Conservation (phyloP, 1,140 invertebrate species). For the Mizuhopecten yessoensis region DNA sequence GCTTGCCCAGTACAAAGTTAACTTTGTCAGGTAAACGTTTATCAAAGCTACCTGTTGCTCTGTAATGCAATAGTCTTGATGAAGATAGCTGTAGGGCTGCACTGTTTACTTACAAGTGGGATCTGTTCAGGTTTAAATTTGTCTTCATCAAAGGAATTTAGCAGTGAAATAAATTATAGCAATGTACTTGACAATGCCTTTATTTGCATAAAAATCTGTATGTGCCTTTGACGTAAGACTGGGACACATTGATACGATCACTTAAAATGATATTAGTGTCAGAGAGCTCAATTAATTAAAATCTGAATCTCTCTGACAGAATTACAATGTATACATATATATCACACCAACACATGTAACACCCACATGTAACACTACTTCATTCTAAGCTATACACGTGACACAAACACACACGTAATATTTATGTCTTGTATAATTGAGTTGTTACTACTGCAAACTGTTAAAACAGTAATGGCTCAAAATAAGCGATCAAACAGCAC, state of each 20-base stretch:
- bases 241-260: neutral
- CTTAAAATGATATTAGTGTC: neutral
- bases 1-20: neutral
- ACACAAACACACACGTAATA: no score
- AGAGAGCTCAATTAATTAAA: neutral
- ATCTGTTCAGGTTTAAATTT: neutral
- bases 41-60: neutral
- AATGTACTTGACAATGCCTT: neutral
- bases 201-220: neutral
- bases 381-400: no score
- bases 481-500: no score
- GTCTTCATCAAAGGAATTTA: slow-evolving; percentile 12
- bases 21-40: neutral
- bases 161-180: neutral
- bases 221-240: neutral
- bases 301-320: neutral
- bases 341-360: no score
- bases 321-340: no score
- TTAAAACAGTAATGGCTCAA: no score
- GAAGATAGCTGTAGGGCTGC: neutral
- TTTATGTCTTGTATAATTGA: no score
- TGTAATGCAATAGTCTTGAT: slow-evolving; percentile 7
- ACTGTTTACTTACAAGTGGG: neutral
- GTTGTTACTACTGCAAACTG: no score
- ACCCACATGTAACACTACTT: no score